phyloP scores from a whole-genome alignment of 1,140 invertebrate species.

The Pachypsylla venusta region DNA sequence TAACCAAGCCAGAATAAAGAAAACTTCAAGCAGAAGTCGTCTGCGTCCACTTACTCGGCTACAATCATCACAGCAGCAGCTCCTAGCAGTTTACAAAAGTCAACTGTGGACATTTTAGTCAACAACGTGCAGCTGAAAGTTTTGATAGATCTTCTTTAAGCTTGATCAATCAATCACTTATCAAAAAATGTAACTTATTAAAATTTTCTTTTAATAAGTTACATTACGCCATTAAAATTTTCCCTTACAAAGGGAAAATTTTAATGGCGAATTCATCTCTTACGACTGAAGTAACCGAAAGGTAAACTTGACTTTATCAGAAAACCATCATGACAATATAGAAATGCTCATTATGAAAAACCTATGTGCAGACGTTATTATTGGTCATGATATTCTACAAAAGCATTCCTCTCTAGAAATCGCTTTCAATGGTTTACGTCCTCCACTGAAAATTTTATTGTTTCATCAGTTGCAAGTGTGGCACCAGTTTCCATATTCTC shows the following conservation, averaged over 20 bases:
- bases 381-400: not conserved
- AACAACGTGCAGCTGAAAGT: not conserved
- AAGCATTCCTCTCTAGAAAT: not conserved
- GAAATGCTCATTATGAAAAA: not conserved
- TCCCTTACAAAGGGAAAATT: not conserved
- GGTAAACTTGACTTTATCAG: not conserved
- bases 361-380: not conserved
- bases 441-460: too few species aligned
- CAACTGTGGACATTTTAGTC: not conserved
- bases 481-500: too few species aligned
- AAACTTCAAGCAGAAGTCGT: too few species aligned
- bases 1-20: too few species aligned
- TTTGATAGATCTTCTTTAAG: not conserved
- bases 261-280: not conserved
- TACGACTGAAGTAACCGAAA: not conserved
- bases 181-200: not conserved
- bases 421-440: too few species aligned
- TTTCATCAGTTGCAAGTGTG: too few species aligned
- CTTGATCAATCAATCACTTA: not conserved
- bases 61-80: not conserved
- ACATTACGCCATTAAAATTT: too few species aligned
- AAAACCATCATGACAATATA: not conserved
- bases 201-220: too few species aligned
- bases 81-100: not conserved
- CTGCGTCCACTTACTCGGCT: too few species aligned